Evolutionary conservation across 2,797 vertebrate species (phyloP).

Genomic region (Crenuchus spilurus): DNA sequence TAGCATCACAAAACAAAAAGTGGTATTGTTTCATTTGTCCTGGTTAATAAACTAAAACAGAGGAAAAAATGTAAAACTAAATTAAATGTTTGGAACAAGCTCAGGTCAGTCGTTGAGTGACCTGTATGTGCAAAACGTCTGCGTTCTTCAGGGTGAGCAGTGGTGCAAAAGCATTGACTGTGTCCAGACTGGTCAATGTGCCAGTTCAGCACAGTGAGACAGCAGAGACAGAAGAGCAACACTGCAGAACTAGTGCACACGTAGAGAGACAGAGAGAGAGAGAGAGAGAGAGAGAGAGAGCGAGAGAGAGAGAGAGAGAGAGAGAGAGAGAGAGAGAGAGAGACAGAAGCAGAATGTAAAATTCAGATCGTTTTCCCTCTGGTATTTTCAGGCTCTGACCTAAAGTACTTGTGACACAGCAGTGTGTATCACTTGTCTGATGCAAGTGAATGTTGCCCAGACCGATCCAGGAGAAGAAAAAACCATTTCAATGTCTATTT

Average conservation of each 20-base stretch:
- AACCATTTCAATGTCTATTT: neutral
- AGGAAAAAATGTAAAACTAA: no score
- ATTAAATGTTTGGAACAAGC: no score
- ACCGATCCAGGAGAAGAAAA: neutral
- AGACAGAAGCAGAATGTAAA: constrained; percentile 22
- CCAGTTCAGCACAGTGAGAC: constrained; percentile 49
- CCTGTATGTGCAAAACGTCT: neutral
- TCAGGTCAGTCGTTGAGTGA: neutral
- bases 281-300: no score
- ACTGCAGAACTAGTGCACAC: constrained; percentile 34
- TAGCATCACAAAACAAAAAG: no score
- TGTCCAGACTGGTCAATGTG: constrained; percentile 49
- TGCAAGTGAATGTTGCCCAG: neutral
- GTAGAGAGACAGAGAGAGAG: neutral
- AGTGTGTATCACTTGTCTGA: neutral
- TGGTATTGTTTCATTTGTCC: no score
- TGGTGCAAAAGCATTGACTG: constrained; percentile 48
- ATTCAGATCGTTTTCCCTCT: constrained; percentile 17
- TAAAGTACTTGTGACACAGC: neutral
- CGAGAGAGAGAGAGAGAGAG: no score
- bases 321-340: no score
- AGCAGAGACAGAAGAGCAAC: constrained; percentile 41
- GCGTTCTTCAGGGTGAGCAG: neutral
- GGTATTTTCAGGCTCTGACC: constrained; percentile 6
- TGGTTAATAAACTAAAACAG: no score